phyloP scores from a whole-genome alignment of 2,113 vertebrate genomes.

The Mormyrus iriodes region DNA sequence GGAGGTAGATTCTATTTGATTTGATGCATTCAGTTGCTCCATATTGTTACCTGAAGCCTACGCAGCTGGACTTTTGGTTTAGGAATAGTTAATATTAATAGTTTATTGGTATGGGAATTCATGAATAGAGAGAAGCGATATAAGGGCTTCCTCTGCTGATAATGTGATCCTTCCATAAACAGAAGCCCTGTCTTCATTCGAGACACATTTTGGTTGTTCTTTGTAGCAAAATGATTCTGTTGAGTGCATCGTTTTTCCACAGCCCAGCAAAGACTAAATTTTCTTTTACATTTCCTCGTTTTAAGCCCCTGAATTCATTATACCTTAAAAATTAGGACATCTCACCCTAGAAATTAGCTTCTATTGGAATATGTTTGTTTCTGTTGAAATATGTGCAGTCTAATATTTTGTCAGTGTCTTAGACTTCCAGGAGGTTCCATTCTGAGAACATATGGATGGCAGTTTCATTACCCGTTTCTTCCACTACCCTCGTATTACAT shows the following conservation, averaged over 20 bases:
- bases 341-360: not conserved
- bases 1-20: not conserved
- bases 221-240: not conserved
- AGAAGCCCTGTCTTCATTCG: not conserved
- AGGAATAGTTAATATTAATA: not conserved
- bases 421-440: not conserved
- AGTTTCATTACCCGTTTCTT: conserved; percentile 7
- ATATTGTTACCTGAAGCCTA: not conserved
- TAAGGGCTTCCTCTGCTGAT: not conserved
- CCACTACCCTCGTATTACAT: not conserved
- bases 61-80: not conserved
- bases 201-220: not conserved
- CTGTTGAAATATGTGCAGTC: not conserved
- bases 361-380: not conserved
- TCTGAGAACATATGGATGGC: not conserved
- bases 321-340: not conserved
- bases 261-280: not conserved
- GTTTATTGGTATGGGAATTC: not conserved
- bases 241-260: not conserved
- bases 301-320: not conserved
- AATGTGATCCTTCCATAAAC: not conserved
- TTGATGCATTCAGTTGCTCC: not conserved
- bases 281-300: not conserved
- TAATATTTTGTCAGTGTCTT: not conserved
- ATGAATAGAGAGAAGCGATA: not conserved